Base-by-base conservation (phyloP, 2,888 invertebrate genomes). In the Cataglyphis cursor region DNA sequence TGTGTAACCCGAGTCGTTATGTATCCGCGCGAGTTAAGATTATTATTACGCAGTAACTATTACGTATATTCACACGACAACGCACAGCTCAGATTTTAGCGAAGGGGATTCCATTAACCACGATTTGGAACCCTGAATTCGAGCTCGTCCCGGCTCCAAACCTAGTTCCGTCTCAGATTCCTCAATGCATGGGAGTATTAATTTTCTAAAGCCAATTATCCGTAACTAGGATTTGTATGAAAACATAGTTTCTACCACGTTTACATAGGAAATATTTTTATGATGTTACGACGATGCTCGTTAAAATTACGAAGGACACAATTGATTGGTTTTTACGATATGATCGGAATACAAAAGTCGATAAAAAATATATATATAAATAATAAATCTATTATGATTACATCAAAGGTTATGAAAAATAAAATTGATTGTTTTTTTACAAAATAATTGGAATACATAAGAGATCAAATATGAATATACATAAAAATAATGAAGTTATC, bases 11-110 rank as follows among this genome's bases (percentile, higher is more conserved):
- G 54, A 41, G 68, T n/a, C n/a, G n/a, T 66, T 76, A 41, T 41
- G 57, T 41, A 76, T 57, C 28, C 64, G 48, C 15, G 54, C 28
- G 54, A 76, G 41, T 68, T 76, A 76, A 76, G 76, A 41, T 76
- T 68, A 68, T 76, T 76, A 76, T 76, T 68, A 76, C 68, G 76
- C 68, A 68, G 68, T 38, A 76, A 76, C 76, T 76, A 76, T 76
- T 76, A 76, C 54, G 76, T 76, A 76, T 57, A 76, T 57, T 76
- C 68, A 31, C 65, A 12, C 65, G 54, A 66, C 65, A 38, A 66
- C 54, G 75, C 54, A 38, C 68, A 76, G 68, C 76, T 54, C 68
- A 66, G 66, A 68, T 76, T 76, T 68, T 76, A 41, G 68, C 54
- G 41, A 76, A 41, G 76, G 74, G 21, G 76, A 76, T 76, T 57